Evolutionary conservation across 1,140 invertebrate genomes (phyloP), one percentile per base, ranked within the genome.

Genomic region (Neelides sp.): DNA sequence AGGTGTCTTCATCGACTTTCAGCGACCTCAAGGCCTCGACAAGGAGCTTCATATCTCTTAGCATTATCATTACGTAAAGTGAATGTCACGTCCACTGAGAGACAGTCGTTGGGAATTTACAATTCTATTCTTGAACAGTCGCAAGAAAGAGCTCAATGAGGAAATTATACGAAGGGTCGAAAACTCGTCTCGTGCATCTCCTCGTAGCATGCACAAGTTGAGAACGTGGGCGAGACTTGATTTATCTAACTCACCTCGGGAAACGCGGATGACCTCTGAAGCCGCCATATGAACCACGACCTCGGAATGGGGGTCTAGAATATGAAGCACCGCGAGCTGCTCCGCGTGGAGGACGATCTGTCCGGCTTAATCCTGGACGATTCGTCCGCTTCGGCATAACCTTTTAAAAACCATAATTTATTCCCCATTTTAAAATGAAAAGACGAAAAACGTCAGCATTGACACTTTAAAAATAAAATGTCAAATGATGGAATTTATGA

Each of bases 351-450:
- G 82, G 85, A 63, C 93, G 76, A 70, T 97, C 95, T 44, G 94
- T 98, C 47, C 88, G 79, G 55, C 85, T 91, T 58, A 98, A 78
- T 27, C 95, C 95, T 42, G 94, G 95, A 64, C 87, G 79, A 71
- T 98, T 99, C 43, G 95, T 98, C 69, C 95, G 76, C 70, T 99
- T 98, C 8, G 85, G 80, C 78, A 85, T 85, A 40, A 98, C 93
- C 85, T 92, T 62, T 7, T 62, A 52, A 53, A 48, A 45, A 56
- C n/a, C 32, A 52, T 37, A 24, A 39, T 28, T 12, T 45, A 24
- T 27, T 32, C 23, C 2, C 17, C 34, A 2, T 13, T 23, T 30
- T 5, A 19, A 42, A 3, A 32, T 35, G 17, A 23, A 45, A 4
- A 20, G 5, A 7, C 26, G 4, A 7, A 4, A 13, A 0, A 8